Conservation (phyloP, 2,888 invertebrate genomes). For the Acanthosepion esculentum region DNA sequence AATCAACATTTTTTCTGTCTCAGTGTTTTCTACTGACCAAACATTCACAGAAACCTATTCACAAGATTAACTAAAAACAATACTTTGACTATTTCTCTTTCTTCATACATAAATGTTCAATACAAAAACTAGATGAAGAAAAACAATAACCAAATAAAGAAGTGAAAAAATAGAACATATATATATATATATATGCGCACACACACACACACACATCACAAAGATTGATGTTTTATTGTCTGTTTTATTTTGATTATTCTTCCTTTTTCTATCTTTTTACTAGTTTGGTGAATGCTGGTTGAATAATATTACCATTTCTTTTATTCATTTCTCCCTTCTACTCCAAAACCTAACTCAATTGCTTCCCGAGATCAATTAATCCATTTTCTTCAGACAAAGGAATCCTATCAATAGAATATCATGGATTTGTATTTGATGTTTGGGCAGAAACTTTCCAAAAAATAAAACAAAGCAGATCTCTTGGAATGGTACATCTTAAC, state of each 20-base stretch:
- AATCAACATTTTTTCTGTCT: too few species aligned
- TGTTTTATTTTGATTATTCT: background rate
- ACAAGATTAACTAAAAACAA: too few species aligned
- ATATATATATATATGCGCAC: background rate
- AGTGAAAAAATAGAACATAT: background rate
- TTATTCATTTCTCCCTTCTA: background rate
- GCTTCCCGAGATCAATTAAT: background rate
- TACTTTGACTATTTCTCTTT: too few species aligned
- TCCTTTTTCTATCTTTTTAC: background rate
- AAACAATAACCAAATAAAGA: too few species aligned
- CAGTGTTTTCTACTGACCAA: too few species aligned
- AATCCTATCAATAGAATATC: background rate
- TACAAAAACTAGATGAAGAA: too few species aligned
- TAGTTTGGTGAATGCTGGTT: background rate
- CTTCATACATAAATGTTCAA: too few species aligned
- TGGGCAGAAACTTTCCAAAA: background rate
- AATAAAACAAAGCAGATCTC: background rate
- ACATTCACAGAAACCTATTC: too few species aligned
- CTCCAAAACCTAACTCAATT: background rate
- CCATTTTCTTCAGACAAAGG: conserved; percentile 33
- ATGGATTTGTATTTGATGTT: conserved; percentile 33
- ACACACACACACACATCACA: background rate
- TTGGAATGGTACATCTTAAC: background rate
- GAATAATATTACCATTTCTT: background rate
- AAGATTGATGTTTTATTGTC: background rate